Percentiles rank a stretch among this genome's conserved stretches.
Conservation (phyloP, 2,113 vertebrate genomes). For the Panthera leo region DNA sequence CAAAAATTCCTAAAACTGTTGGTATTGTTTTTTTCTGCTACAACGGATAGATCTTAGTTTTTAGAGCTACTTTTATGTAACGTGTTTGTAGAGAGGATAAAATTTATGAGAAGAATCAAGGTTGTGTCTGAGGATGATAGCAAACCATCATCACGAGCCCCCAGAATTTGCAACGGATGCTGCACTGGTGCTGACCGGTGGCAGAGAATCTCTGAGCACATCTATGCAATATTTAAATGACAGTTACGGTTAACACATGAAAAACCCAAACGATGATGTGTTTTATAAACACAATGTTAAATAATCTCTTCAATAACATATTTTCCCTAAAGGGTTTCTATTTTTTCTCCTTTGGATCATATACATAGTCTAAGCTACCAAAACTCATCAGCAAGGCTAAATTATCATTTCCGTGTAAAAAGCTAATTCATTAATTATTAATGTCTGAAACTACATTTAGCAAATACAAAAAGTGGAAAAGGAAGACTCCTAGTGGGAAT, state of each 20-base stretch:
- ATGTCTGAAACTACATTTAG: background rate
- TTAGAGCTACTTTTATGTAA: background rate
- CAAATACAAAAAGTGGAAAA: background rate
- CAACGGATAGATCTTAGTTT: background rate
- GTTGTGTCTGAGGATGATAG: background rate
- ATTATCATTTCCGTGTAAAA: constrained; percentile 32
- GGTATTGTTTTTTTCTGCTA: background rate
- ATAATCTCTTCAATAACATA: background rate
- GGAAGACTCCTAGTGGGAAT: background rate
- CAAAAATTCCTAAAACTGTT: background rate
- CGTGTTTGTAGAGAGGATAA: background rate
- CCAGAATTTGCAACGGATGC: background rate
- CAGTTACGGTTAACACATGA: background rate
- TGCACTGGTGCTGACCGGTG: background rate
- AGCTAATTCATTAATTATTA: background rate
- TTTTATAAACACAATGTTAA: background rate
- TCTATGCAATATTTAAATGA: background rate
- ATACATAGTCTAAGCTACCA: background rate
- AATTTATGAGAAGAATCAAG: background rate
- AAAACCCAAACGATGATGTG: background rate
- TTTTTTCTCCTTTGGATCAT: background rate
- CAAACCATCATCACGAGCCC: background rate
- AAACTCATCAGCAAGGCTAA: background rate
- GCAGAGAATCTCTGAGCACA: background rate
- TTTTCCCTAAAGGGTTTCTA: background rate